Percentiles rank a stretch among this genome's conserved stretches.
Conservation (phyloP, 2,113 vertebrate species). For the Pelvicachromis taeniatus region DNA sequence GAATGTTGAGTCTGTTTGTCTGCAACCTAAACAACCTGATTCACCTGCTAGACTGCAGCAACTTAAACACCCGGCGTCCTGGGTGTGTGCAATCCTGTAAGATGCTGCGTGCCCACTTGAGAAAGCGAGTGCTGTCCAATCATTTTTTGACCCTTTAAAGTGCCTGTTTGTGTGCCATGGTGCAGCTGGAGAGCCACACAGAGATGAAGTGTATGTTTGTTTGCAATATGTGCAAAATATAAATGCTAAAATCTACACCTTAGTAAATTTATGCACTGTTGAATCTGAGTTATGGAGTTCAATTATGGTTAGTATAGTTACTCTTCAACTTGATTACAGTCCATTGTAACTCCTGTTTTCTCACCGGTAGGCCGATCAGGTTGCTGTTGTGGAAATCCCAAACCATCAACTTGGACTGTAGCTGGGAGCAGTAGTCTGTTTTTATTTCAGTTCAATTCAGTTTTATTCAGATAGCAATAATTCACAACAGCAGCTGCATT, state of each 20-base stretch:
- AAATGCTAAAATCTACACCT: background rate
- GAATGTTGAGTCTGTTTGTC: background rate
- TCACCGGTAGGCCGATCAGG: background rate
- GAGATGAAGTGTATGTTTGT: background rate
- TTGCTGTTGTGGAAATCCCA: background rate
- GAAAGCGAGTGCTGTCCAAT: background rate
- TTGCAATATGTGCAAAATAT: background rate
- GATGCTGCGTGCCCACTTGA: background rate
- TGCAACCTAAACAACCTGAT: background rate
- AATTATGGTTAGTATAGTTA: background rate
- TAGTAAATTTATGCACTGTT: background rate
- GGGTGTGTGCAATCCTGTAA: background rate
- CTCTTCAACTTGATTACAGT: background rate
- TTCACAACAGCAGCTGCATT: background rate
- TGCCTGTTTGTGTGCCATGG: background rate
- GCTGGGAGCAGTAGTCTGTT: background rate
- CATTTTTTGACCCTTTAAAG: background rate
- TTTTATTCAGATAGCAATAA: background rate
- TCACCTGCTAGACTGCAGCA: background rate
- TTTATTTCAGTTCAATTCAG: background rate
- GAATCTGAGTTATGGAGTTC: background rate
- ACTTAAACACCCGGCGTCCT: background rate
- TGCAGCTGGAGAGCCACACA: background rate
- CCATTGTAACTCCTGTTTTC: background rate
- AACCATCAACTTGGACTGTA: background rate